Conservation (phyloP, 1,140 invertebrate genomes). For the Penaeus japonicus region DNA sequence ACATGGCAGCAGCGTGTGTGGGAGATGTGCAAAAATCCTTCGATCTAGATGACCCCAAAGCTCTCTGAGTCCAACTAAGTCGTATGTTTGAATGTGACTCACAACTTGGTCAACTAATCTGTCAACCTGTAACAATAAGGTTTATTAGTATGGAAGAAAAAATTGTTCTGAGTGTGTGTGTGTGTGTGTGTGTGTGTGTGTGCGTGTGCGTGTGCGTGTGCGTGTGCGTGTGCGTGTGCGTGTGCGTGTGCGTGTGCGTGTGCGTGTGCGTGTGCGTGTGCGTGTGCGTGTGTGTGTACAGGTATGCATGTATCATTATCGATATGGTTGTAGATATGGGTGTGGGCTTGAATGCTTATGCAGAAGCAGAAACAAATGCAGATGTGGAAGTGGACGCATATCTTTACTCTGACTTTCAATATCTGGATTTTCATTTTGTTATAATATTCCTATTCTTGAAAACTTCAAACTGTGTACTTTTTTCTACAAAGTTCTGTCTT, state of each 20-base stretch:
- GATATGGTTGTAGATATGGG: not conserved
- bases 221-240: not conserved
- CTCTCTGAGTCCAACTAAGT: slow-evolving; percentile 79
- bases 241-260: not conserved
- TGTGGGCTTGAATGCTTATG: not conserved
- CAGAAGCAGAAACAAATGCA: not conserved
- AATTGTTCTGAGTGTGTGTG: not conserved
- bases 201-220: not conserved
- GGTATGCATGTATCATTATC: not conserved
- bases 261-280: not conserved
- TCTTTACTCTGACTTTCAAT: too few species aligned
- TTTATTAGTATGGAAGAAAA: too few species aligned
- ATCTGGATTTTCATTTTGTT: too few species aligned
- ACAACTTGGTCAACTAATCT: slow-evolving; percentile 89
- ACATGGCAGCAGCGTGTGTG: slow-evolving; percentile 77
- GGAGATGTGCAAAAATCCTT: slow-evolving; percentile 85
- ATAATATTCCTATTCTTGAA: too few species aligned
- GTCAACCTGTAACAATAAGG: slow-evolving; percentile 73
- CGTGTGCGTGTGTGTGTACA: not conserved
- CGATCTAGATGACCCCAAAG: slow-evolving; percentile 88
- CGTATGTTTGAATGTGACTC: slow-evolving; percentile 78
- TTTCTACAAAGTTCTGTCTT: too few species aligned
- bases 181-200: not conserved
- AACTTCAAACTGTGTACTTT: too few species aligned
- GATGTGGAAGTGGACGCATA: too few species aligned